A percentile compares a stretch with the other conserved stretches of the same genome.
These are phyloP conservation scores for Dinothrombium tinctorium DNA, from an alignment of 1,140 invertebrate genomes.

Conservation along the genomic window DNA sequence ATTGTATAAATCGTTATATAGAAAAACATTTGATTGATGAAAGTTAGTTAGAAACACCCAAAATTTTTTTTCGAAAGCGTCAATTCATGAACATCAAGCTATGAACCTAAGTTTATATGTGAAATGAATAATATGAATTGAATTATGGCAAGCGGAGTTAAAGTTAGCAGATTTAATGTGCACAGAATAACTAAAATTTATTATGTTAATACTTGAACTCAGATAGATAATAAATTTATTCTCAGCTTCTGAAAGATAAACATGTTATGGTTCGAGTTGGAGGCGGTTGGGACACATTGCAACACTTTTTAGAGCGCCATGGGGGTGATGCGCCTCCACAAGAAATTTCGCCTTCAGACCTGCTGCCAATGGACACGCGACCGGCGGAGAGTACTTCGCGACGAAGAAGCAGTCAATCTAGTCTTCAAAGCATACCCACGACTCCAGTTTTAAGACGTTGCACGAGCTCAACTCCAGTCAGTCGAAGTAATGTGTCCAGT, in stretches of 20 bases:
- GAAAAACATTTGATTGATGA: no score
- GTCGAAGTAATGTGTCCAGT: constrained; percentile 10
- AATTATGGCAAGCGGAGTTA: no score
- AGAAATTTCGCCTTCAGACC: constrained; percentile 9
- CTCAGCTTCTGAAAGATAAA: constrained; percentile 49
- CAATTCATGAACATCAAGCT: no score
- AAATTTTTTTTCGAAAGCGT: no score
- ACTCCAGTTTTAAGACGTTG: constrained; percentile 7
- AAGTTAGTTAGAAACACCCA: no score
- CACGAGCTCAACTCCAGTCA: constrained; percentile 10
- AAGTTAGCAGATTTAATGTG: no score
- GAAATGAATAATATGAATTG: no score
- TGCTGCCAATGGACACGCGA: constrained; percentile 11
- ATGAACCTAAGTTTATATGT: no score
- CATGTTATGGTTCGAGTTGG: constrained; percentile 86
- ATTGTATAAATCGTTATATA: no score
- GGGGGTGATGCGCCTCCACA: constrained; percentile 6
- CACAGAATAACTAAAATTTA: no score
- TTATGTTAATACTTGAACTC: no score
- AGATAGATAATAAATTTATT: no score
- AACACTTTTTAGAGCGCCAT: constrained; percentile 37
- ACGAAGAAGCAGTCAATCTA: constrained; percentile 5
- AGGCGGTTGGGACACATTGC: constrained; percentile 74
- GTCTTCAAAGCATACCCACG: constrained; percentile 1
- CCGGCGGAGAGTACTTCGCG: background rate